Evolutionary conservation across 2,888 invertebrate genomes (phyloP).

Genomic region (Oxystoma pomonae): DNA sequence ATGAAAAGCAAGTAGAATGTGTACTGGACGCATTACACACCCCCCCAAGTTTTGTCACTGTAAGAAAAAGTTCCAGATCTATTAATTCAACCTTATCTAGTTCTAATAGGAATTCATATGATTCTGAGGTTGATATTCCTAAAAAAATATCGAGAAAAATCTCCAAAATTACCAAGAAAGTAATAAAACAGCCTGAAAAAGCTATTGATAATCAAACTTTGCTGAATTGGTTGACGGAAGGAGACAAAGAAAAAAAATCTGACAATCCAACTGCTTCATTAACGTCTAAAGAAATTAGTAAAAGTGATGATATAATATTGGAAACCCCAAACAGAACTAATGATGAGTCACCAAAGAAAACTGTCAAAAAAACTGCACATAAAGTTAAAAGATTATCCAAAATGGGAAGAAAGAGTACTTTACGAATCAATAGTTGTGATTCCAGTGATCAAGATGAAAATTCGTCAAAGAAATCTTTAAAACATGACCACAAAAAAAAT

Average conservation of each 20-base stretch:
- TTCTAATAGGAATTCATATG: too few species aligned
- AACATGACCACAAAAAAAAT: not conserved
- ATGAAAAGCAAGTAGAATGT: conserved; percentile 4
- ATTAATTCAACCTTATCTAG: not conserved
- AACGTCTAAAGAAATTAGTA: not conserved
- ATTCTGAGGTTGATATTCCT: conserved; percentile 11
- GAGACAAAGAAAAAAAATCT: not conserved
- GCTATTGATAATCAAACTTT: not conserved
- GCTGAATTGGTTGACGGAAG: not conserved
- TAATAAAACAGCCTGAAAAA: not conserved
- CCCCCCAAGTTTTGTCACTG: not conserved
- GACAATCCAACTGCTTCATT: too few species aligned
- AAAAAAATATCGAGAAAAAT: not conserved
- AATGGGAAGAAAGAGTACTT: not conserved
- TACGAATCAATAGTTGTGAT: not conserved
- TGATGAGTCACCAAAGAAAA: not conserved
- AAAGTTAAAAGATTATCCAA: not conserved
- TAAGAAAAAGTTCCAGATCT: not conserved
- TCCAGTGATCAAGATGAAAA: too few species aligned
- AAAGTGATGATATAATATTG: not conserved
- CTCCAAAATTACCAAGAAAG: not conserved
- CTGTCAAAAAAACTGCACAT: not conserved
- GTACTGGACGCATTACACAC: conserved; percentile 3
- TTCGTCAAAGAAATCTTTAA: not conserved
- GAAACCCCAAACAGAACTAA: not conserved